Evolutionary conservation across 2,113 vertebrate species (phyloP).

Genomic region (Apteryx mantelli): DNA sequence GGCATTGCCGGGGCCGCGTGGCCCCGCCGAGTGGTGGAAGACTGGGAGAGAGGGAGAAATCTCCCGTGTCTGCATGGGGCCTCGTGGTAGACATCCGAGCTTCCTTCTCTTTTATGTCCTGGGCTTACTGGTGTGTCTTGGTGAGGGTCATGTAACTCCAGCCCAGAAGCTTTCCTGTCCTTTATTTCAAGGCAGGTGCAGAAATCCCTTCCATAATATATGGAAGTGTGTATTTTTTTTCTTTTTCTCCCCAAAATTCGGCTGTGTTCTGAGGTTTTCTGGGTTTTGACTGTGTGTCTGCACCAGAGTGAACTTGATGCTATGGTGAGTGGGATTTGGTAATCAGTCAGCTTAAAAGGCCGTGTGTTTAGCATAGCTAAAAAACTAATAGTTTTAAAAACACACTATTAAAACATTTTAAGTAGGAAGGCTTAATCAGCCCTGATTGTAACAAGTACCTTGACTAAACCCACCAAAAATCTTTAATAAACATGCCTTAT

Average conservation of each 20-base stretch:
- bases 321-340: neutral
- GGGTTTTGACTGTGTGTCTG: neutral
- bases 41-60: neutral
- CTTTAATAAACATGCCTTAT: neutral
- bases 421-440: neutral
- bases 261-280: neutral
- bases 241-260: neutral
- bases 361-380: neutral
- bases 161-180: neutral
- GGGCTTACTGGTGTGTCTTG: neutral
- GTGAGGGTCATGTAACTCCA: neutral
- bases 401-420: neutral
- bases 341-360: neutral
- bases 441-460: neutral
- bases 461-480: neutral
- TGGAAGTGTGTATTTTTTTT: neutral
- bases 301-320: neutral
- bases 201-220: neutral
- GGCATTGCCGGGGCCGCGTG: neutral
- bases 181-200: neutral
- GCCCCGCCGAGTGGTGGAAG: neutral
- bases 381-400: neutral
- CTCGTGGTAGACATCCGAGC: rapidly evolving
- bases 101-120: neutral
- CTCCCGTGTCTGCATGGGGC: too few species aligned